These are phyloP conservation scores for Atta texana DNA, from an alignment of 1,140 invertebrate species.

Conservation along the genomic window DNA sequence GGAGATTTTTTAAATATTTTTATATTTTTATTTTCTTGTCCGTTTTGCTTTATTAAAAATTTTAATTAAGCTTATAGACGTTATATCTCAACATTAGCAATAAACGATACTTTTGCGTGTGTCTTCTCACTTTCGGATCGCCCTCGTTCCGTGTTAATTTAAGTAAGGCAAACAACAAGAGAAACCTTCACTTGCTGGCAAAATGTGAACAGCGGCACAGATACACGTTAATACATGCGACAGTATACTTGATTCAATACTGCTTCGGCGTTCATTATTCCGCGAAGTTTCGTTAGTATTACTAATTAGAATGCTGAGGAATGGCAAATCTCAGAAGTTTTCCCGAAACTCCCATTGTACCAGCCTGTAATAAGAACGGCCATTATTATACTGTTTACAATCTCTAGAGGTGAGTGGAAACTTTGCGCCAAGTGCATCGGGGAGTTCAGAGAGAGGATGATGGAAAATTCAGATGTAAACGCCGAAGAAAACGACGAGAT, in stretches of 20 bases:
- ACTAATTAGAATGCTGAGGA: slow-evolving; percentile 71
- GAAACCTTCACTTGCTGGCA: slow-evolving; percentile 1
- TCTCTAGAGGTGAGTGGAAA: slow-evolving; percentile 50
- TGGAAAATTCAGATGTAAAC: slow-evolving; percentile 53
- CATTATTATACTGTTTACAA: slow-evolving; percentile 76
- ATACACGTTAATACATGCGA: slow-evolving; percentile 62
- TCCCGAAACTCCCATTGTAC: slow-evolving; percentile 57
- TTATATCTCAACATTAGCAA: not conserved
- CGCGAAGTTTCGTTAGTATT: slow-evolving; percentile 73
- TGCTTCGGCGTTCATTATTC: slow-evolving; percentile 71
- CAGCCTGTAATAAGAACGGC: slow-evolving; percentile 72
- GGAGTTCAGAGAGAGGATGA: slow-evolving; percentile 11
- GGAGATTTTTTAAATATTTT: not conserved
- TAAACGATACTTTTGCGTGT: slow-evolving; percentile 47
- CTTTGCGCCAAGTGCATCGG: slow-evolving; percentile 48
- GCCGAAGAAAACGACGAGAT: slow-evolving; percentile 31
- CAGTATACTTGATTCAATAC: slow-evolving; percentile 71
- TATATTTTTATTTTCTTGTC: not conserved
- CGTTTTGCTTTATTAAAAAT: not conserved
- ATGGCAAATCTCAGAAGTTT: slow-evolving; percentile 58
- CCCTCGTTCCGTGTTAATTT: slow-evolving; percentile 48
- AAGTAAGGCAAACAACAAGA: slow-evolving; percentile 34
- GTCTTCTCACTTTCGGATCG: slow-evolving; percentile 35
- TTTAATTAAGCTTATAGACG: slow-evolving; percentile 31
- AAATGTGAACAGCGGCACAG: slow-evolving; percentile 39